A percentile compares a stretch with the other conserved stretches of the same genome.
phyloP scores from a whole-genome alignment of 2,888 invertebrate species.

The Gortyna flavago region DNA sequence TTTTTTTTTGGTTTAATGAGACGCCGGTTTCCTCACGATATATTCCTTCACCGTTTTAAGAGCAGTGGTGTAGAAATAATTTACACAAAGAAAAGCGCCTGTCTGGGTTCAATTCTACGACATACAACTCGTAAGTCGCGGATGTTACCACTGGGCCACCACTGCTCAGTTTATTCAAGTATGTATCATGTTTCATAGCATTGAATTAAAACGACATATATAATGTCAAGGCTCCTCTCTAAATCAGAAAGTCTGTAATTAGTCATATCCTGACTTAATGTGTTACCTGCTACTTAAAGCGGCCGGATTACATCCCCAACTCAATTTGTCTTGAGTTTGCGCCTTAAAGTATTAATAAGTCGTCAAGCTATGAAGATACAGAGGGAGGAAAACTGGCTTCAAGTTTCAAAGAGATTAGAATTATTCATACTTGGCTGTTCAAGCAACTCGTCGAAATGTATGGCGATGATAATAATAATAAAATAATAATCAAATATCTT shows the following conservation, averaged over 20 bases:
- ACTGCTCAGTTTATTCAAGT: not conserved
- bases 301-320: constrained; percentile 53
- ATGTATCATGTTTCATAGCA: not conserved
- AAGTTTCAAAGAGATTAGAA: constrained; percentile 35
- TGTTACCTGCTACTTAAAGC: constrained; percentile 43
- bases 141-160: too few relatives aligned
- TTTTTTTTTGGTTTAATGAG: too few relatives aligned
- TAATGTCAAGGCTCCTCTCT: constrained; percentile 20
- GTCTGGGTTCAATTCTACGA: too few relatives aligned
- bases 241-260: constrained; percentile 56
- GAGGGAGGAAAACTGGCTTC: constrained; percentile 5
- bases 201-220: constrained; percentile 26
- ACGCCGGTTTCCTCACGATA: too few relatives aligned
- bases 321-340: constrained; percentile 50
- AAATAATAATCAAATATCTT: too few relatives aligned
- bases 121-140: too few relatives aligned
- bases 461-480: not conserved
- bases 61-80: too few relatives aligned
- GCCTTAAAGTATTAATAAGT: constrained; percentile 48
- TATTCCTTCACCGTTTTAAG: too few relatives aligned
- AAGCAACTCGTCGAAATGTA: not conserved
- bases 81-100: too few relatives aligned
- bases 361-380: constrained; percentile 32
- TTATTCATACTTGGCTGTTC: constrained; percentile 29
- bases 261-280: constrained; percentile 55